These are phyloP conservation scores for Drosophila paracracens DNA, from an alignment of 2,888 invertebrate species.

Conservation along the genomic window DNA sequence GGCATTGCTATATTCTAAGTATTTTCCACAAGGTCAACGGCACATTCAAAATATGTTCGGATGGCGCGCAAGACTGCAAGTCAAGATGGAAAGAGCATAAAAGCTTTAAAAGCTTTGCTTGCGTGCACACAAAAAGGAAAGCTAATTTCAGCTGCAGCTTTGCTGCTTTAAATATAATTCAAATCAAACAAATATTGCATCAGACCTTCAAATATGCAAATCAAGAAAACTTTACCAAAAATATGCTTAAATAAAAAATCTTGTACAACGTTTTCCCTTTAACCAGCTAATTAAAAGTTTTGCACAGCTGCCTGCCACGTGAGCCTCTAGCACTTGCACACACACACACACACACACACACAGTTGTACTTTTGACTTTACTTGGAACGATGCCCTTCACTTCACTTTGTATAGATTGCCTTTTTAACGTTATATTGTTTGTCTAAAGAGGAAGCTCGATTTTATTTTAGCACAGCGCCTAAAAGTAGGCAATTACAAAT, in stretches of 20 bases:
- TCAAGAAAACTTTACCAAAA: neutral
- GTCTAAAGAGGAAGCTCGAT: slow-evolving; percentile 11
- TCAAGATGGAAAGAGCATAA: slow-evolving; percentile 15
- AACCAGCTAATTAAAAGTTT: slow-evolving; percentile 23
- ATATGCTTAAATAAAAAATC: neutral
- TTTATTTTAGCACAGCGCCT: slow-evolving; percentile 10
- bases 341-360: slow-evolving; percentile 8
- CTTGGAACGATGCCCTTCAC: slow-evolving; percentile 8
- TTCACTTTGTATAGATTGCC: slow-evolving; percentile 1
- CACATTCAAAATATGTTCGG: slow-evolving; percentile 17
- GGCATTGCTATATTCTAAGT: neutral
- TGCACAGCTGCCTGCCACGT: slow-evolving; percentile 44
- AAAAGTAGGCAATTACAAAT: slow-evolving; percentile 39
- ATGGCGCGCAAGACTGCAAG: slow-evolving; percentile 52
- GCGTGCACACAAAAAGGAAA: slow-evolving; percentile 35
- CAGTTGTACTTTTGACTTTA: neutral
- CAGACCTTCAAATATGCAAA: slow-evolving; percentile 4
- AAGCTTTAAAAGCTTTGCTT: slow-evolving; percentile 51
- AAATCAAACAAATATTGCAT: slow-evolving; percentile 5
- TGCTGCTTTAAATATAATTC: slow-evolving; percentile 15
- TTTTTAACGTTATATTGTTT: slow-evolving; percentile 1
- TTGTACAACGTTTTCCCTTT: neutral
- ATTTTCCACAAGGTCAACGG: neutral
- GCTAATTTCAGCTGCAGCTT: slow-evolving; percentile 54
- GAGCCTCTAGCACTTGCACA: slow-evolving; percentile 3